Evolutionary conservation across 2,888 invertebrate genomes (phyloP).

Genomic region (Phymatocera aterrima): DNA sequence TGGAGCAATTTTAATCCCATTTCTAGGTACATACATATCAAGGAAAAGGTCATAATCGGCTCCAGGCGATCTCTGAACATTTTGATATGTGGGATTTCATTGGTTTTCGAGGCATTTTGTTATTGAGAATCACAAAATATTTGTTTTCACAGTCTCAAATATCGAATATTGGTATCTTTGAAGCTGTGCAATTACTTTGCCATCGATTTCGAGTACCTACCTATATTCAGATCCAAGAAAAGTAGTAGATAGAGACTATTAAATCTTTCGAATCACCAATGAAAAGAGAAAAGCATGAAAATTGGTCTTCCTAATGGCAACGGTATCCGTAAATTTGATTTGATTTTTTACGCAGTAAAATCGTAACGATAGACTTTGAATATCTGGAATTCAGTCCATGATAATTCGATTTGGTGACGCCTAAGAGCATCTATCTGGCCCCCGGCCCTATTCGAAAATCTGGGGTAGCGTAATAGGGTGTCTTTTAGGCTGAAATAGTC

Average conservation of each 20-base stretch:
- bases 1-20: background rate
- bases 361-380: background rate
- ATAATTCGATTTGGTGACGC: conserved; percentile 24
- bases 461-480: conserved; percentile 25
- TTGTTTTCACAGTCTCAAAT: background rate
- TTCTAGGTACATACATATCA: no score
- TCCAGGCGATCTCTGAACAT: no score
- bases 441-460: background rate
- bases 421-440: conserved; percentile 20
- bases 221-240: background rate
- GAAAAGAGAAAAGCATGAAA: no score
- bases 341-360: background rate
- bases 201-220: background rate
- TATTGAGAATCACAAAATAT: background rate
- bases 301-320: background rate
- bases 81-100: no score
- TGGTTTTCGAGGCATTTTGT: background rate
- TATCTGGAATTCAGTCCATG: conserved; percentile 1
- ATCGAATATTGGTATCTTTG: background rate
- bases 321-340: background rate
- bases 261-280: no score
- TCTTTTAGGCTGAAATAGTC: conserved; percentile 31
- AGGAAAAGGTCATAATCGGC: no score
- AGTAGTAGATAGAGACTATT: background rate
- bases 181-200: background rate